Conservation (phyloP, 1,140 invertebrate genomes). For the Berghia stephanieae region DNA sequence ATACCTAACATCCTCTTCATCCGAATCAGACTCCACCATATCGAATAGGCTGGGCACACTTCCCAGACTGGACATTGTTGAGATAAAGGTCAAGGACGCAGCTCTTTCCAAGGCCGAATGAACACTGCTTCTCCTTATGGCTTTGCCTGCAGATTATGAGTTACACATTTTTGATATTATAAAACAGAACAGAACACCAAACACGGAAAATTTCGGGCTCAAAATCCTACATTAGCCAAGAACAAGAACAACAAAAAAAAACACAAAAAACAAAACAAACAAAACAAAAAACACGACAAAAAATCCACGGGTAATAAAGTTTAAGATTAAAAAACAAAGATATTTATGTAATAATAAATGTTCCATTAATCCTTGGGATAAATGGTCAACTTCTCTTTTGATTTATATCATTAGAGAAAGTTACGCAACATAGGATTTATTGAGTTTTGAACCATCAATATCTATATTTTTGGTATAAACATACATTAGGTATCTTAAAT, state of each 20-base stretch:
- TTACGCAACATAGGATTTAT: too few relatives aligned
- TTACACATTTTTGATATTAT: too few relatives aligned
- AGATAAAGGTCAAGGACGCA: slow-evolving; percentile 39
- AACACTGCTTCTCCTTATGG: slow-evolving; percentile 36
- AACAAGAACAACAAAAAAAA: not conserved
- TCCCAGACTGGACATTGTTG: slow-evolving; percentile 37
- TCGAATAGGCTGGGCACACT: slow-evolving; percentile 38
- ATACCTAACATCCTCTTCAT: slow-evolving; percentile 47
- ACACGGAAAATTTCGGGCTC: not conserved
- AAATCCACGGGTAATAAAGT: too few relatives aligned
- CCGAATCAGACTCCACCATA: slow-evolving; percentile 38
- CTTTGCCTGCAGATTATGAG: slow-evolving; percentile 25
- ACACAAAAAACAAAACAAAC: not conserved
- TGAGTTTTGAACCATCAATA: not conserved
- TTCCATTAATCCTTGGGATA: too few relatives aligned
- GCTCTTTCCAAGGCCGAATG: slow-evolving; percentile 39
- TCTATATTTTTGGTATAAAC: not conserved
- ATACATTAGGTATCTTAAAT: not conserved
- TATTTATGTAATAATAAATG: too few relatives aligned
- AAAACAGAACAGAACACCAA: not conserved
- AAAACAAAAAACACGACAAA: too few relatives aligned
- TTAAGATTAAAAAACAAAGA: too few relatives aligned
- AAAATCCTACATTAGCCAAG: not conserved
- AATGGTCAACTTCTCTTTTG: not conserved
- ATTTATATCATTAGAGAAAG: not conserved